Base-by-base conservation (phyloP, 2,113 vertebrate genomes). In the Trogon melanurus region DNA sequence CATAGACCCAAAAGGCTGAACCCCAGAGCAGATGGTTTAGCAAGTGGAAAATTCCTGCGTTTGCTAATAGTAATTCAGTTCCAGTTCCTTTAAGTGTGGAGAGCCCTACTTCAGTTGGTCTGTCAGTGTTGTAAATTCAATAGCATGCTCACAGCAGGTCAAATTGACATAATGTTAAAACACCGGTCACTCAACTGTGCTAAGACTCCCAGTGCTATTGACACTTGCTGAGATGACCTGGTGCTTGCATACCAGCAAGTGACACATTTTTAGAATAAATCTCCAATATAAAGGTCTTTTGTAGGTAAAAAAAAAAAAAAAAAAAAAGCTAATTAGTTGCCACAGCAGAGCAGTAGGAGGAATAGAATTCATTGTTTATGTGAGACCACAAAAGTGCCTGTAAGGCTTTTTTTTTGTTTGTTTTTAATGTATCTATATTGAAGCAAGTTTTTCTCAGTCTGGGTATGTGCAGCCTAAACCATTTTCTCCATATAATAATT, bases 381-480 rank as follows among this genome's bases (percentile, higher is more conserved):
- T 72, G 92, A 92, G 80, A 88, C 88, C 90, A 94, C 92, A 87
- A 54, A 96, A 94, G 61, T 86, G 83, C 85, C 93, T 94, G 73
- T 57, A 84, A 94, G 88, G 69, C 57, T 70, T 85, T 88, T 85
- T 78, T 10, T 79, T 94, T 87, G 87, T 90, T 94, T 95, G 86
- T 87, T 91, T 94, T 93, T 93, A 94, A 91, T 92, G 76, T 85
- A 74, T 79, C 76, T 95, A 86, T 95, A 96, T 94, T 94, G 86
- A 94, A 96, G 66, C 61, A 85, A 62, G 93, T 92, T 95, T 93
- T 90, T 81, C 62, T 81, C 72, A 84, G 80, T 84, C 92, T 81
- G 66, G 61, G 36, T 91, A 75, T 92, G 69, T 93, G 69, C 34
- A 88, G 76, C 82, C 85, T 91, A 86, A 96, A 75, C 47, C 27